Evolutionary conservation across 1,140 invertebrate genomes (phyloP), one percentile per base, ranked within the genome.

Genomic region (Anoplophora glabripennis): DNA sequence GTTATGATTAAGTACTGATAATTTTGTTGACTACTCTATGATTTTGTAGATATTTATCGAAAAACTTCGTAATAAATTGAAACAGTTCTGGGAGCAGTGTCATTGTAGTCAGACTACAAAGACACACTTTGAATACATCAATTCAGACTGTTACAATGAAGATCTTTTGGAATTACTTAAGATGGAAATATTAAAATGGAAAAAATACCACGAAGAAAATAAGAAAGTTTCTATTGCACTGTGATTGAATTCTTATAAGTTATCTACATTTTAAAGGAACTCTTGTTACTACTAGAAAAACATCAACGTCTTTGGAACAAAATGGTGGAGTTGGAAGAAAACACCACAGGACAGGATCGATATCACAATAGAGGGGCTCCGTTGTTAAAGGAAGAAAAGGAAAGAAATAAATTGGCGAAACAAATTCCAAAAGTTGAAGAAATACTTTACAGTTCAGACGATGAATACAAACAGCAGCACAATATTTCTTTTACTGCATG

Each of bases 351-450:
- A 71, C 89, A 89, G 0, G 85, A 88, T 61, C 81, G 92, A 2
- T 92, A 88, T 69, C 86, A 91, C 57, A 93, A 94, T 76, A 82
- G 92, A 41, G 91, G 91, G 5, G 91, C 92, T 0, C 86, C 89
- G 63, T 77, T 95, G 7, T 75, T 95, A 0, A 80, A 82, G 21
- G 92, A 94, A 72, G 92, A 94, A 75, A 92, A 88, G 64, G 88
- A 90, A 66, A 79, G 91, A 8, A 94, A 91, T 70, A 73, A 76
- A 3, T 81, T 86, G 11, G 76, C 84, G 1, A 84, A 65, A 52
- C 37, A 55, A 42, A 64, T 74, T 4, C 67, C 69, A 8, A 87
- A 87, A 75, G 81, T 89, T 18, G 85, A 88, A 72, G 77, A 77
- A 2, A 78, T 85, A 69, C 78, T 89, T 0, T 75, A 73, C 1